Evolutionary conservation across 2,113 vertebrate genomes (phyloP), one percentile per base, ranked within the genome.

Genomic region (sheep (Ovis aries)): DNA sequence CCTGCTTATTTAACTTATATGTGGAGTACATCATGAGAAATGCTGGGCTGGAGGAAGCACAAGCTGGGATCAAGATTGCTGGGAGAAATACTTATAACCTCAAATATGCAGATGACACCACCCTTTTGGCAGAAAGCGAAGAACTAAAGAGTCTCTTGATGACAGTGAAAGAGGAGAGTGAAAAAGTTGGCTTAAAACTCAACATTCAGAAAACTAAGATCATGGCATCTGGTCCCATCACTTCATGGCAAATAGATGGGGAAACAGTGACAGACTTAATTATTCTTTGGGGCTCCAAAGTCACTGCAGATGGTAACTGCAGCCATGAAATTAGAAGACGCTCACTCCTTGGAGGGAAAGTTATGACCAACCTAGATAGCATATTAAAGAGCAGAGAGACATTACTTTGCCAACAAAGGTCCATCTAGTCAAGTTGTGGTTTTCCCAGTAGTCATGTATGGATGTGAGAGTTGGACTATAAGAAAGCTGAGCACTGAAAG

Each of bases 31-130:
- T 21, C 16, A n/a, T 67, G 64, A 19, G 33, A n/a, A 67, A 67
- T 0, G 2, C 64, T n/a, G n/a, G 31, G n/a, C n/a, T 36, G 64
- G n/a, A 71, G 0, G 8, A 36, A 71, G 8, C 17, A 36, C n/a
- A 71, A 36, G 9, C n/a, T 71, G 64, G 17, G 1, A 71, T 71
- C n/a, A 71, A 71, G 33, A 36, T 36, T 71, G 33, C 33, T 0
- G 2, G 64, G 4, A 71, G 64, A 71, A 36, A 71, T 71, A 71
- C 6, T 4, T 21, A 71, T 71, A 71, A 71, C 64, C 64, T 36
- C 64, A 71, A 8, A 36, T 36, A 71, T 21, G 9, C 64, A 71
- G n/a, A 71, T 21, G n/a, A 36, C 9, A 71, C 4, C n/a, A 71
- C 64, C 1, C 4, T 21, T 36, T 36, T 36, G 64, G n/a, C n/a